A percentile compares a stretch with the other conserved stretches of the same genome.
phyloP scores from a whole-genome alignment of 2,113 vertebrate genomes.

The Clinocottus analis region DNA sequence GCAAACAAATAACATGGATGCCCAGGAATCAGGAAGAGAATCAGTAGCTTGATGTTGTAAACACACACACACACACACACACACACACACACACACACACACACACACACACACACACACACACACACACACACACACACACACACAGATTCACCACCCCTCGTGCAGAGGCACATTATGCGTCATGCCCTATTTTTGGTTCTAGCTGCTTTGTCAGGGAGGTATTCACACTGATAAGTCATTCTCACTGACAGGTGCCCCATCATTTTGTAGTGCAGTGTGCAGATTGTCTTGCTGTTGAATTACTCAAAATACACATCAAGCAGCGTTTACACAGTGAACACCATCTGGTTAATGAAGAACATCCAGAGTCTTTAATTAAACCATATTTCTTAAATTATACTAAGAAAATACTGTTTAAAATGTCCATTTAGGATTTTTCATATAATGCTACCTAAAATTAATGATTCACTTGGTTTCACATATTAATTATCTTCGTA shows the following conservation, averaged over 20 bases:
- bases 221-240: conserved; percentile 52
- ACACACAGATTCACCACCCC: conserved; percentile 21
- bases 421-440: background rate
- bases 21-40: conserved; percentile 17
- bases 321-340: conserved; percentile 3
- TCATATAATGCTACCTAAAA: background rate
- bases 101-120: conserved; percentile 36
- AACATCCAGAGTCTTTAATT: background rate
- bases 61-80: background rate
- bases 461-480: background rate
- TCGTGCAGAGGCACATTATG: conserved; percentile 20
- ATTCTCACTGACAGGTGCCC: conserved; percentile 33
- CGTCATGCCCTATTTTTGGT: conserved; percentile 52
- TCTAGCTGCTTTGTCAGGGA: conserved; percentile 41
- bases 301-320: conserved; percentile 11
- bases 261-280: conserved; percentile 14
- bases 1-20: background rate
- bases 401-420: background rate
- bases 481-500: background rate
- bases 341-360: conserved; percentile 2
- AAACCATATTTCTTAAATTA: background rate
- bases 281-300: conserved; percentile 12
- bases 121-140: conserved; percentile 7
- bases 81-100: conserved; percentile 31
- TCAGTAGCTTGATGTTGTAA: conserved; percentile 9